These are phyloP conservation scores for Chrysomallon squamiferum DNA, from an alignment of 1,140 invertebrate species.

Conservation along the genomic window DNA sequence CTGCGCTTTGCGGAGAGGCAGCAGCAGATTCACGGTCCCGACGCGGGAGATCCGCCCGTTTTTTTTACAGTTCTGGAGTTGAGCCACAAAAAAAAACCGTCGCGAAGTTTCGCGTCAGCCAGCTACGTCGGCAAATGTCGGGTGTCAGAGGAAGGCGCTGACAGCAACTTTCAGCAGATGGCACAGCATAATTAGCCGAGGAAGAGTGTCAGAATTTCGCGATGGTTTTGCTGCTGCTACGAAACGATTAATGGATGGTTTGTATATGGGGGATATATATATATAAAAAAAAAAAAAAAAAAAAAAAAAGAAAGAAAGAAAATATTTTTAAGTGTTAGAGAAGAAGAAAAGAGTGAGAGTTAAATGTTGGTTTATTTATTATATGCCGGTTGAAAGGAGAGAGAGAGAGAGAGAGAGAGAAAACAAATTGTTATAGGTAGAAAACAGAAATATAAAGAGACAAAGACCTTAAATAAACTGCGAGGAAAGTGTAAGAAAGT, in stretches of 20 bases:
- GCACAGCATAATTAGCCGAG: neutral
- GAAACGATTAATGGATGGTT: neutral
- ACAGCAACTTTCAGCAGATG: neutral
- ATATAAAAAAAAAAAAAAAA: neutral
- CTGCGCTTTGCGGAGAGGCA: no score
- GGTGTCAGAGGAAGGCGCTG: neutral
- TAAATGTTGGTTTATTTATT: no score
- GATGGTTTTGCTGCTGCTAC: neutral
- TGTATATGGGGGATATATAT: neutral
- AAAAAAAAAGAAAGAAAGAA: slow-evolving; percentile 17
- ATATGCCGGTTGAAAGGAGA: no score
- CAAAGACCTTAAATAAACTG: neutral
- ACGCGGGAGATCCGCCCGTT: no score
- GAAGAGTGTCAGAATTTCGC: neutral
- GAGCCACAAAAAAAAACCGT: neutral
- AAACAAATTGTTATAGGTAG: neutral
- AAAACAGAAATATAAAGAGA: neutral
- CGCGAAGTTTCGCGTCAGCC: neutral
- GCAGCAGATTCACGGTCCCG: no score
- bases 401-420: slow-evolving; percentile 16
- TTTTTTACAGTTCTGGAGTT: no score
- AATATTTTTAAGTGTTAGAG: no score
- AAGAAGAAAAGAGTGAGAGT: no score
- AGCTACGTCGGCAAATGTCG: neutral
- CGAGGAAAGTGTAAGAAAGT: neutral